Evolutionary conservation across 2,113 vertebrate genomes (phyloP), one percentile per base, ranked within the genome.

Genomic region (Jaculus jaculus): DNA sequence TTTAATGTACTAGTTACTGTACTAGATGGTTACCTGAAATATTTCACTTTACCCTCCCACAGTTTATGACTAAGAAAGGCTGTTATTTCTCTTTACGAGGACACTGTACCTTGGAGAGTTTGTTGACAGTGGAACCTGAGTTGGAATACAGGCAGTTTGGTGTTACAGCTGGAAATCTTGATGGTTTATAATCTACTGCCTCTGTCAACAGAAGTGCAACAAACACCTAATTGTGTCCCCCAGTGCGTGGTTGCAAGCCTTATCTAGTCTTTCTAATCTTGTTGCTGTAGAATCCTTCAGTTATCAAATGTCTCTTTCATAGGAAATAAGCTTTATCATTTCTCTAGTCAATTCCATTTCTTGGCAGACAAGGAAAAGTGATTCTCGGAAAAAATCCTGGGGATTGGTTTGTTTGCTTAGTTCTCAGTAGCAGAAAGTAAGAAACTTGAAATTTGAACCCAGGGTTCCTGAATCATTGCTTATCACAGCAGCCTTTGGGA

Each of bases 251-350:
- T 61, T 72, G 42, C 13, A 20, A 26, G 60, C 83, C 87, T 71
- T 5, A 65, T 66, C 26, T 77, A 7, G 5, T 58, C 47, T 60
- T 68, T 18, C 47, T 73, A n/a, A 17, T 42, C 20, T 84, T 23
- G 24, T 72, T 79, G 54, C 47, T 90, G 39, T 86, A 32, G n/a
- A 87, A 79, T 84, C 77, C 79, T 75, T 9, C 75, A 73, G 21
- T 72, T 85, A 89, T 28, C 85, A 84, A 66, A 66, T 72, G 37
- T 20, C 83, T 20, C 83, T 75, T 87, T 84, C 60, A 80, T 54
- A 60, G 30, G 47, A 92, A 16, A 71, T 8, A 54, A 34, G 16
- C 3, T 24, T 88, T 65, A 80, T 82, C 26, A 71, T 84, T 89
- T 84, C 32, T 86, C 84, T 69, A n/a, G n/a, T n/a, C n/a, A n/a